Evolutionary conservation across 2,888 invertebrate genomes (phyloP).

Genomic region (Oasisia sp.): DNA sequence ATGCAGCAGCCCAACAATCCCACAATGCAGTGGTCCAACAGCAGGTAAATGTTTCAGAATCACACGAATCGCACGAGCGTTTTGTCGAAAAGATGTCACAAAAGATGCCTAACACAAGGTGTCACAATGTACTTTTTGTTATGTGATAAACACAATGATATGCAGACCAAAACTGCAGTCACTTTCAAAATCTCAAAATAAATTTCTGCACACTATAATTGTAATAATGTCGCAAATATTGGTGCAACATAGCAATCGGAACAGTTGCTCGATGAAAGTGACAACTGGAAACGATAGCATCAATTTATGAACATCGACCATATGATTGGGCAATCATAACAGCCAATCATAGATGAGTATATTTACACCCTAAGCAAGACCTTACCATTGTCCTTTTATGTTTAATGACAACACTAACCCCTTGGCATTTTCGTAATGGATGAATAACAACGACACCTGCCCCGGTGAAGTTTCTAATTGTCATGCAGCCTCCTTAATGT

Average conservation of each 20-base stretch:
- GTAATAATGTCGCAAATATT: background rate
- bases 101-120: background rate
- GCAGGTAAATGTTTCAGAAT: background rate
- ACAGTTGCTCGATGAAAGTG: background rate
- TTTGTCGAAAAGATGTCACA: background rate
- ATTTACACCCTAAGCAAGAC: background rate
- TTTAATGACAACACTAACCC: background rate
- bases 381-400: background rate
- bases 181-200: background rate
- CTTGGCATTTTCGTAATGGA: background rate
- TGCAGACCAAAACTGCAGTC: background rate
- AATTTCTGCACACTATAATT: background rate
- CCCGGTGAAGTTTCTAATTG: background rate
- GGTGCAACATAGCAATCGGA: background rate
- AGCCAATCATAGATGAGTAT: background rate
- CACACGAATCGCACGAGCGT: too few relatives aligned
- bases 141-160: too few relatives aligned
- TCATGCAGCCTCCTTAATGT: background rate
- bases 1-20: background rate
- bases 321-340: background rate
- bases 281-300: too few relatives aligned
- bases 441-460: background rate
- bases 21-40: conserved; percentile 1
- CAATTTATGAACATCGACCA: background rate
- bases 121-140: background rate